These are phyloP conservation scores for Steinernema hermaphroditum DNA, from an alignment of 2,888 invertebrate species.

Conservation along the genomic window DNA sequence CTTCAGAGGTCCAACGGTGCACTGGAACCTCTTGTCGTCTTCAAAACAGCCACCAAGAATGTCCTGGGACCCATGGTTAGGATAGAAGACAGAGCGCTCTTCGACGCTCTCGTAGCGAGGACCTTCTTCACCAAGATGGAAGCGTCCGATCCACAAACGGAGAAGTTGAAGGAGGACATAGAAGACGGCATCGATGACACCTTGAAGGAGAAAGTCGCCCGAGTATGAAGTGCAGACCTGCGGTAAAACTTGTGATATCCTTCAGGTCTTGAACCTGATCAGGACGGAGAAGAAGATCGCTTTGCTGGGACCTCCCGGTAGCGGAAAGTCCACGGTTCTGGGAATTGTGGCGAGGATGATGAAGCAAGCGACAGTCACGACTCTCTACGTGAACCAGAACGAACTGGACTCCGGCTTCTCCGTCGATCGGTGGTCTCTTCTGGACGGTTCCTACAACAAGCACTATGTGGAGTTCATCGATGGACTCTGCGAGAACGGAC, in stretches of 20 bases:
- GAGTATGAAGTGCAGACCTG: background rate
- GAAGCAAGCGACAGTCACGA: too few relatives aligned
- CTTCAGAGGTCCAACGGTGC: too few relatives aligned
- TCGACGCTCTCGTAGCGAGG: background rate
- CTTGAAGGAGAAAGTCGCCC: constrained; percentile 5
- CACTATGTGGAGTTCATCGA: constrained; percentile 5
- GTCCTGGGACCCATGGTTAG: background rate
- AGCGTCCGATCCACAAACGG: background rate
- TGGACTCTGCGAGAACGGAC: constrained; percentile 13
- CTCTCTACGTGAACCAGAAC: background rate
- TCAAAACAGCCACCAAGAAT: background rate
- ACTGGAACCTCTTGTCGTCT: background rate
- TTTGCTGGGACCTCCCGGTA: background rate
- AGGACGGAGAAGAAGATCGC: constrained; percentile 1
- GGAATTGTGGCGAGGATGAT: constrained; percentile 35
- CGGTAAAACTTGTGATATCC: background rate
- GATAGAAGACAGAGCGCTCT: background rate
- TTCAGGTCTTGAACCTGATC: background rate
- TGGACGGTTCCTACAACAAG: background rate
- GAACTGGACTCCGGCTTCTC: background rate
- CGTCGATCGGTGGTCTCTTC: background rate
- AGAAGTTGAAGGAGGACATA: background rate
- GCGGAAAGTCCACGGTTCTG: constrained; percentile 41
- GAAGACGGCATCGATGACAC: background rate
- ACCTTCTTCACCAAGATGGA: background rate